Evolutionary conservation across 2,797 vertebrate genomes (phyloP), one percentile per base, ranked within the genome.

Genomic region (Sebastes elongatus): DNA sequence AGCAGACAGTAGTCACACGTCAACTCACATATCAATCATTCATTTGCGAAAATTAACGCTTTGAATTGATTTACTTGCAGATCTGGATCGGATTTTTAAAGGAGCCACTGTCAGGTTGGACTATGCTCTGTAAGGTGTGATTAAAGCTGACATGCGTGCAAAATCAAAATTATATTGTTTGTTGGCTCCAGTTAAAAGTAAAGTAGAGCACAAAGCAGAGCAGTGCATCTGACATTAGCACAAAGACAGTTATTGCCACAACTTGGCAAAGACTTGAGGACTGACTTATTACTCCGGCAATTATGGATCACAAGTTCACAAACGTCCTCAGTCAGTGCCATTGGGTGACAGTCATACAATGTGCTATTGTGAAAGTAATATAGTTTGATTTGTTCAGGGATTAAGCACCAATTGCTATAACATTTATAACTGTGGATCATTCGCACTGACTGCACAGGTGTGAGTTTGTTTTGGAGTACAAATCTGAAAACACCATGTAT

Each of bases 1-100:
- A 78, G 88, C 72, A 79, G 80, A 87, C 87, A 87, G 80, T 70
- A 88, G 87, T 89, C 76, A 74, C 73, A 74, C 28, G 71, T 86
- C 89, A 88, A 53, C 83, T 88, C 88, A 76, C 68, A 86, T 88
- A 90, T 91, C 88, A 89, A 42, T 91, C 90, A 88, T 32, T 81
- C 46, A 73, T 81, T 79, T 85, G 73, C 32, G 53, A 85, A 85
- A 85, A 83, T 53, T 1, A 82, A 84, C 46, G 25, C 38, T 20
- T 8, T 68, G 76, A 86, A 81, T 85, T 80, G 80, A 90, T 86
- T 89, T 76, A 83, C 74, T 65, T 10, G 71, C 74, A 78, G 78
- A 83, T 82, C 69, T 60, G 59, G 72, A 86, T 86, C 25, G 10
- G 8, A 72, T 72, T 74, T 85, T 83, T 57, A 78, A 64, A 73